Evolutionary conservation across 2,797 vertebrate genomes (phyloP).

Genomic region (Acestrorhynchus altus): DNA sequence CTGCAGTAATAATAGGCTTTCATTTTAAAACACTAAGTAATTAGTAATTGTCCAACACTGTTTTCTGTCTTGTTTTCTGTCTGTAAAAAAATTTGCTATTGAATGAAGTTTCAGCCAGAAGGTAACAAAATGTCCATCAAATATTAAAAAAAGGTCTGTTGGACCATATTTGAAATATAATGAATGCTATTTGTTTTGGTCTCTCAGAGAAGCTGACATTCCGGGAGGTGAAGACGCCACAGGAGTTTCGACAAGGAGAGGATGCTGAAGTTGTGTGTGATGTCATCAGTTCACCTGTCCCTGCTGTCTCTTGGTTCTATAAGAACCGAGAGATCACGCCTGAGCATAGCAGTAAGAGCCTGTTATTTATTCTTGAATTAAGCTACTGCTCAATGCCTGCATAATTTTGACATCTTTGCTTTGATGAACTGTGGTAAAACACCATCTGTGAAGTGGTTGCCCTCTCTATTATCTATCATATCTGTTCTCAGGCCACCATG

Average conservation of each 20-base stretch:
- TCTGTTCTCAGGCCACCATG: too few relatives aligned
- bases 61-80: too few relatives aligned
- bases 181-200: slow-evolving; percentile 46
- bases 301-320: slow-evolving; percentile 92
- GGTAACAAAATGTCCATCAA: neutral
- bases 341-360: slow-evolving; percentile 88
- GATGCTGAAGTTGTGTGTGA: slow-evolving; percentile 91
- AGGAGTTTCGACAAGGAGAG: slow-evolving; percentile 93
- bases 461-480: neutral
- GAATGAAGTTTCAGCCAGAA: too few relatives aligned
- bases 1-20: too few relatives aligned
- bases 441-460: neutral
- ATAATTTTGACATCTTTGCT: too few relatives aligned
- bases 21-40: neutral
- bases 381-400: neutral
- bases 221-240: slow-evolving; percentile 87
- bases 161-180: neutral
- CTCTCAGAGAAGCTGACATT: slow-evolving; percentile 92
- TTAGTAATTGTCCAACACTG: neutral
- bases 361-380: neutral
- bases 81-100: too few relatives aligned
- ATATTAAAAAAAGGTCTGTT: neutral
- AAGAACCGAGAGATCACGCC: slow-evolving; percentile 89
- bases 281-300: slow-evolving; percentile 92
- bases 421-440: neutral